These are phyloP conservation scores for Clunio marinus DNA, from an alignment of 2,888 invertebrate genomes.

Conservation along the genomic window DNA sequence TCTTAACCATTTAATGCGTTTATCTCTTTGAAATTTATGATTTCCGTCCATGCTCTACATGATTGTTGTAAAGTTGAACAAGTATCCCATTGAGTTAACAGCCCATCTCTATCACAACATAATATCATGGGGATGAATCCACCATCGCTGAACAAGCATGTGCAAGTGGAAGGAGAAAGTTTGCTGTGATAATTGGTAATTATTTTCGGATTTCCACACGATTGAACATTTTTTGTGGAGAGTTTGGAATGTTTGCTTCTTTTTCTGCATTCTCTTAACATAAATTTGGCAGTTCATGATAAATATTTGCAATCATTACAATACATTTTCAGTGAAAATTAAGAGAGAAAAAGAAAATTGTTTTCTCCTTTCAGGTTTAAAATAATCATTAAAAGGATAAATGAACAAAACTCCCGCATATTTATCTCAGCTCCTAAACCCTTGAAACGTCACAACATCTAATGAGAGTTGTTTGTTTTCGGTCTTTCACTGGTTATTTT, in stretches of 20 bases:
- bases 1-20: constrained; percentile 31
- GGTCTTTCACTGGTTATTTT: too few relatives aligned
- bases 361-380: background rate
- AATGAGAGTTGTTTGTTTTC: constrained; percentile 7
- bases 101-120: background rate
- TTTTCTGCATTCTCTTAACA: too few relatives aligned
- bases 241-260: background rate
- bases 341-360: background rate
- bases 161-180: constrained; percentile 11
- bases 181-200: constrained; percentile 36
- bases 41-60: too few relatives aligned
- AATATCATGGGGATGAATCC: too few relatives aligned
- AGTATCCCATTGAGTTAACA: background rate
- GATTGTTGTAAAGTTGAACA: too few relatives aligned
- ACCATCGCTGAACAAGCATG: too few relatives aligned
- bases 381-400: too few relatives aligned
- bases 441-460: background rate
- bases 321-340: too few relatives aligned
- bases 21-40: constrained; percentile 20
- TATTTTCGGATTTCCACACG: constrained; percentile 34
- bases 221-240: constrained; percentile 21
- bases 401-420: too few relatives aligned
- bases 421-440: background rate
- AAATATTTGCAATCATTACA: constrained; percentile 4
- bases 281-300: background rate